A percentile compares a stretch with the other conserved stretches of the same genome.
These are phyloP conservation scores for Parnassius apollo DNA, from an alignment of 2,888 invertebrate genomes.

Conservation along the genomic window DNA sequence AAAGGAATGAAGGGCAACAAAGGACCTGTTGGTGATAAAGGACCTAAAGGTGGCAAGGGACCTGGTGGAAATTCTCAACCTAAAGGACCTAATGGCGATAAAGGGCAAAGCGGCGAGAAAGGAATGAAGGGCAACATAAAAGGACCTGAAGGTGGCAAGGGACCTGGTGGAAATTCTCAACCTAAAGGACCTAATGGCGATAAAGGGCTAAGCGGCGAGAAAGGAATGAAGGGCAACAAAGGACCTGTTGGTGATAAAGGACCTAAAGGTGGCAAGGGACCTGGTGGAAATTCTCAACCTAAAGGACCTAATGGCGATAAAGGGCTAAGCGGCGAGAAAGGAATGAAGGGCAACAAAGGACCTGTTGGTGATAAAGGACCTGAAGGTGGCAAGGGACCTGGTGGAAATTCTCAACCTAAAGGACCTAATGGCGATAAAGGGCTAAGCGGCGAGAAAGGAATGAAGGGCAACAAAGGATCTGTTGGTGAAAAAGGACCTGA, in stretches of 20 bases:
- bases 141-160: no score
- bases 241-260: not conserved
- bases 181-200: not conserved
- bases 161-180: not conserved
- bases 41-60: not conserved
- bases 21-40: not conserved
- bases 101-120: no score
- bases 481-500: not conserved
- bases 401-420: no score
- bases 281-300: not conserved
- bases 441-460: not conserved
- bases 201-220: not conserved
- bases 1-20: no score
- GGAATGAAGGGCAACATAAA: no score
- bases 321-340: no score
- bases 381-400: no score
- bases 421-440: not conserved
- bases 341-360: no score
- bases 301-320: not conserved
- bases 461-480: not conserved
- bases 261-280: not conserved
- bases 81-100: not conserved
- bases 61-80: not conserved
- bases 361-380: not conserved
- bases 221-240: not conserved